Evolutionary conservation across 2,113 vertebrate species (phyloP).

Genomic region (Glareola pratincola): DNA sequence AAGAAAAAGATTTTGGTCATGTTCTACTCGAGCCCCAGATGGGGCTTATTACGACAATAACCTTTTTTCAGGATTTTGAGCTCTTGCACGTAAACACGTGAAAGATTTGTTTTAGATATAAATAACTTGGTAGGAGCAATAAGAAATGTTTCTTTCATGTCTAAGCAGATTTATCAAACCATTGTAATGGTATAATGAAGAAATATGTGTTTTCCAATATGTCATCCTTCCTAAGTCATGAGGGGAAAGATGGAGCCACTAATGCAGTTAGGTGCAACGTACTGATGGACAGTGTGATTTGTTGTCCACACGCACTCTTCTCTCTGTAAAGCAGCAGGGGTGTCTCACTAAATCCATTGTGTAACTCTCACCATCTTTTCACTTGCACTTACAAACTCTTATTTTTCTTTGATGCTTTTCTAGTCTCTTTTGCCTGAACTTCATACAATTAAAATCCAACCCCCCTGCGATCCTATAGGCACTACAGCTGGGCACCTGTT

Average conservation of each 20-base stretch:
- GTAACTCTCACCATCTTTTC: conserved; percentile 41
- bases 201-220: conserved; percentile 21
- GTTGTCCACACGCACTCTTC: conserved; percentile 37
- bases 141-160: background rate
- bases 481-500: background rate
- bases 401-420: background rate
- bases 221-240: background rate
- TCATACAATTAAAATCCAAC: conserved; percentile 20
- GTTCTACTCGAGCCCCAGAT: background rate
- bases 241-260: background rate
- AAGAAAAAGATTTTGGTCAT: background rate
- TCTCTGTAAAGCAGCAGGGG: background rate
- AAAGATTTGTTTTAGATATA: background rate
- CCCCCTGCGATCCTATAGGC: background rate
- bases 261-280: conserved; percentile 25
- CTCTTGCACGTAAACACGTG: background rate
- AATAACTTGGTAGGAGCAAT: background rate
- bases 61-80: background rate
- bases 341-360: conserved; percentile 24
- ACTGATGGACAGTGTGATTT: conserved; percentile 37
- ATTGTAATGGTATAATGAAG: background rate
- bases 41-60: background rate
- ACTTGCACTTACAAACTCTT: conserved; percentile 26
- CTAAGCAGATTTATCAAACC: background rate
- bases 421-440: background rate